Conservation (phyloP, 2,888 invertebrate genomes). For the Lithophane semibrunnea region DNA sequence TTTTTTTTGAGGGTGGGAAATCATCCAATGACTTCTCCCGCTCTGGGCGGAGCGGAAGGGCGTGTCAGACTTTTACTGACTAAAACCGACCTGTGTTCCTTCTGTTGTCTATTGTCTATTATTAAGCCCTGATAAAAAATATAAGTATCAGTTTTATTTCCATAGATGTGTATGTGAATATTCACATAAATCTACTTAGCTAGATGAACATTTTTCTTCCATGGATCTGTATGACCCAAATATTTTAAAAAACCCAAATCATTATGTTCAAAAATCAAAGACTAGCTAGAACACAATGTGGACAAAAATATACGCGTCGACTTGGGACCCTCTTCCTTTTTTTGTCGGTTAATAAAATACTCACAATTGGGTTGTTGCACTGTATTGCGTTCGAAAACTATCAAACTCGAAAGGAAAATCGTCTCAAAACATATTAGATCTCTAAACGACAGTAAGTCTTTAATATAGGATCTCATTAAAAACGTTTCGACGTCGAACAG, state of each 20-base stretch:
- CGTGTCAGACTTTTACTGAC: too few relatives aligned
- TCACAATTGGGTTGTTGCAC: background rate
- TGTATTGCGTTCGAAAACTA: conserved; percentile 5
- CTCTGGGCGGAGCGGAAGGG: too few relatives aligned
- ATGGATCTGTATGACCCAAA: too few relatives aligned
- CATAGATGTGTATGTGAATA: background rate
- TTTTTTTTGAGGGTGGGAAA: too few relatives aligned
- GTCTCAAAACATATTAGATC: conserved; percentile 36
- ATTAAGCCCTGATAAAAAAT: background rate
- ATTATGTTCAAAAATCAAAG: too few relatives aligned
- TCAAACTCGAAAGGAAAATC: conserved; percentile 16
- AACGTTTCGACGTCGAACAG: conserved; percentile 31
- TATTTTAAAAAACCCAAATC: too few relatives aligned
- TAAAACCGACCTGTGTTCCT: too few relatives aligned
- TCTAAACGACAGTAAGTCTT: conserved; percentile 44
- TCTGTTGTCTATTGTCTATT: too few relatives aligned
- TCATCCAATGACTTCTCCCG: too few relatives aligned
- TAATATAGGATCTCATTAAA: conserved; percentile 45
- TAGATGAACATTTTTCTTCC: background rate
- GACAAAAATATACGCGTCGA: background rate
- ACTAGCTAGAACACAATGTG: background rate
- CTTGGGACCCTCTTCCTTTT: too few relatives aligned
- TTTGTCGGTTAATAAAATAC: background rate
- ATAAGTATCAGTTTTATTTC: background rate
- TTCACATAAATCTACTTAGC: too few relatives aligned